Percentiles rank a stretch among this genome's conserved stretches.
Conservation (phyloP, 1,140 invertebrate species). For the Rhyacophila brunnea region DNA sequence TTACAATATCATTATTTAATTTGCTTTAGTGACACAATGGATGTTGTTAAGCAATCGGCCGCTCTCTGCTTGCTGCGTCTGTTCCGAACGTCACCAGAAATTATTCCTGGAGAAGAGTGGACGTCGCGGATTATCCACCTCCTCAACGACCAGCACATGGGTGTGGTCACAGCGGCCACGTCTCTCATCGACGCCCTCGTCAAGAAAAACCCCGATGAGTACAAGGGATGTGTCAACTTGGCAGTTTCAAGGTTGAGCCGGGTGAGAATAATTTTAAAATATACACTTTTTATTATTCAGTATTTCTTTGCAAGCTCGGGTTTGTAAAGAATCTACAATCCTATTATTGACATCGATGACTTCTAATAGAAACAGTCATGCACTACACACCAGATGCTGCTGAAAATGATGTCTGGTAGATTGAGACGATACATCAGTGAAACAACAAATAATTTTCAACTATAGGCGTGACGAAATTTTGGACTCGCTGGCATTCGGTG, state of each 20-base stretch:
- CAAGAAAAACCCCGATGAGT: conserved; percentile 98
- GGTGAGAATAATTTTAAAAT: conserved; percentile 59
- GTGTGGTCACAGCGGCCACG: conserved; percentile 97
- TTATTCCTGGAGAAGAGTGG: conserved; percentile 97
- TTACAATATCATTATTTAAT: too few relatives aligned
- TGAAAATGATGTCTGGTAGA: too few relatives aligned
- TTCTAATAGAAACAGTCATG: too few relatives aligned
- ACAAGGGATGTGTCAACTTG: conserved; percentile 97
- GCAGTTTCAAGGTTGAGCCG: conserved; percentile 95
- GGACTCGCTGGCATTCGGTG: too few relatives aligned
- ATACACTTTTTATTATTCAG: too few relatives aligned
- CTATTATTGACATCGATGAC: too few relatives aligned
- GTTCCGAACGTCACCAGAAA: conserved; percentile 89
- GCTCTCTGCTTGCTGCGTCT: conserved; percentile 93
- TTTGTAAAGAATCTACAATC: too few relatives aligned
- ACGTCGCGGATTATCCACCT: conserved; percentile 98
- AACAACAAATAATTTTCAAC: too few relatives aligned
- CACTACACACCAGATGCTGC: too few relatives aligned
- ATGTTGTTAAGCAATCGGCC: conserved; percentile 99
- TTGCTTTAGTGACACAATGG: conserved; percentile 89
- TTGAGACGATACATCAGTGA: too few relatives aligned
- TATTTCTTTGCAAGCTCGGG: too few relatives aligned
- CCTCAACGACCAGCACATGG: conserved; percentile 98
- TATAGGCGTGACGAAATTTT: too few relatives aligned
- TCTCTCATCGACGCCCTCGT: conserved; percentile 98